phyloP scores from a whole-genome alignment of 2,113 vertebrate species.

The Tyto alba region DNA sequence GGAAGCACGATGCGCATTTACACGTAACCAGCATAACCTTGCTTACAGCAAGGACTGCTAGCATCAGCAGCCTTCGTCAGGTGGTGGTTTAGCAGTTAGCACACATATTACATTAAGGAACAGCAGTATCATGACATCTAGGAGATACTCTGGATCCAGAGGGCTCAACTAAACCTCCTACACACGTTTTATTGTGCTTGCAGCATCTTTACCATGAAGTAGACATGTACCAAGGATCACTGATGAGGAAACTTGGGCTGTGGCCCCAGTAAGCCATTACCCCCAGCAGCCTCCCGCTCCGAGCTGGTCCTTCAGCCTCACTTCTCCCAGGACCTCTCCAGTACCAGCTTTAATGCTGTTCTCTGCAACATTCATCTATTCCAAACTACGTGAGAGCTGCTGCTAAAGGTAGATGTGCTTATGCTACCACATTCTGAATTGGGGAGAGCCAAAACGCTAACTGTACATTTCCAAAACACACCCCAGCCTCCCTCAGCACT shows the following conservation, averaged over 20 bases:
- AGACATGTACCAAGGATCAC: background rate
- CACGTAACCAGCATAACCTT: background rate
- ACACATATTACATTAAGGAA: background rate
- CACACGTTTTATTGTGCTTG: rapidly evolving
- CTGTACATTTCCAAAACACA: background rate
- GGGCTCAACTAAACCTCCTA: background rate
- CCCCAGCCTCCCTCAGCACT: background rate
- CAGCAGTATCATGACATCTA: background rate
- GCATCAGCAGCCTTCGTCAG: background rate
- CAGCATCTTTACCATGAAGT: rapidly evolving
- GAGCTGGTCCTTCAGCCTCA: background rate
- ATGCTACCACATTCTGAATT: background rate
- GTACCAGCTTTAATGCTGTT: background rate
- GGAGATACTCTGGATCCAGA: background rate
- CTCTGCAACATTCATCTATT: background rate
- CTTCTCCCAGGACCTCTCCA: background rate
- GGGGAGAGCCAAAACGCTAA: background rate
- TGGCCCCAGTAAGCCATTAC: background rate
- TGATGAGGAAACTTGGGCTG: background rate
- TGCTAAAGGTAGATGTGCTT: background rate
- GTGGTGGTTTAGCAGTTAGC: background rate
- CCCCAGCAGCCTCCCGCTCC: background rate
- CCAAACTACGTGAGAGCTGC: background rate
- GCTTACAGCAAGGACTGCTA: background rate
- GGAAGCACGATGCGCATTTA: background rate